These are phyloP conservation scores for Allolobophora icterica DNA, from an alignment of 2,888 invertebrate genomes.

Conservation along the genomic window DNA sequence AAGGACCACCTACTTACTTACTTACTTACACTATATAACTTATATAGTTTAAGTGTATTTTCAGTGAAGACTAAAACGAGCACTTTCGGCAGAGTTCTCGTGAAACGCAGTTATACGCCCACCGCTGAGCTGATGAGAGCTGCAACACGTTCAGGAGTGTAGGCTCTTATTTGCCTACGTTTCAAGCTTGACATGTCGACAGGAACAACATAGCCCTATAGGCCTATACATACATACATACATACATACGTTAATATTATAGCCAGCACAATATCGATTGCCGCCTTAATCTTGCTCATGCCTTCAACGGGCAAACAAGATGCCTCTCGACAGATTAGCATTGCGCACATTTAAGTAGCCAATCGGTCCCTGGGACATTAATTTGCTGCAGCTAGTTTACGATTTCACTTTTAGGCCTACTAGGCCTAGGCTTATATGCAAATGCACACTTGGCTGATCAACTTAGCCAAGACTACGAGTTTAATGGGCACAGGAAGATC, in stretches of 20 bases:
- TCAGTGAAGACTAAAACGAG: too few species aligned
- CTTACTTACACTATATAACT: too few species aligned
- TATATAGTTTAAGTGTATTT: too few species aligned
- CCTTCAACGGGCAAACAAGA: neutral
- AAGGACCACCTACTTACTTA: too few species aligned
- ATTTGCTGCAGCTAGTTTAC: neutral
- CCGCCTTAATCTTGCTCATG: neutral
- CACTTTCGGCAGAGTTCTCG: neutral
- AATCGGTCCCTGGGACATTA: neutral
- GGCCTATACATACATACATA: neutral
- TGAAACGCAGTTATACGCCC: neutral
- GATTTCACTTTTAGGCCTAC: neutral
- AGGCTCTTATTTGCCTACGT: neutral
- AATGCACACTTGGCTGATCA: neutral
- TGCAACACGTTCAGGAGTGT: neutral
- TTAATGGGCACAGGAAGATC: neutral
- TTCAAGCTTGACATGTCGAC: neutral
- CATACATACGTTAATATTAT: slow-evolving; percentile 17
- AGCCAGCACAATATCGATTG: neutral
- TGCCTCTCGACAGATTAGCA: neutral
- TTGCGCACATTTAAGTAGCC: neutral
- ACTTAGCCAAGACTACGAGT: neutral
- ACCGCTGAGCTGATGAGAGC: neutral
- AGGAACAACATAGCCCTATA: neutral
- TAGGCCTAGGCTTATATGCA: neutral